Base-by-base conservation (phyloP, 2,797 vertebrate genomes). In the Phoeniculus purpureus region DNA sequence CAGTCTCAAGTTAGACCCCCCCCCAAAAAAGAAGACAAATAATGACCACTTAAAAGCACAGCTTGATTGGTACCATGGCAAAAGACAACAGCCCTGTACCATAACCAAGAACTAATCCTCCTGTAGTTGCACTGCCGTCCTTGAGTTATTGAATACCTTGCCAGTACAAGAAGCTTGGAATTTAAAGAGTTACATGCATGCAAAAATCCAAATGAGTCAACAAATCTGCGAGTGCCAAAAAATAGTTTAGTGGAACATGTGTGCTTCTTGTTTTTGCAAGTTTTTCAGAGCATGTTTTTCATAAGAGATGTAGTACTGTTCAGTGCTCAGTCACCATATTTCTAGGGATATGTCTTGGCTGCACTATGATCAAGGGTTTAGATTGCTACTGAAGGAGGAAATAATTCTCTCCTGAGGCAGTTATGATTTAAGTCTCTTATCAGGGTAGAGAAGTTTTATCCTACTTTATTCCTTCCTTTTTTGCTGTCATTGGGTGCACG, bases 381-480 rank as follows among this genome's bases (percentile, higher is more conserved):
- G 73, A 58, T 84, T 92, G 95, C 95, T 96, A 96, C 94, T 93
- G 90, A 84, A 94, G 78, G 82, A 91, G 83, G 85, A 93, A 92
- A 85, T 85, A 83, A 26, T 91, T 85, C 93, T 94, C 84, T 95
- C 88, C 91, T 87, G 90, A 90, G 91, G 82, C 89, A 94, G 82
- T 87, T 89, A 73, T 70, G 74, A 93, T 95, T 96, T 93, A 87
- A 88, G 88, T 76, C 82, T 93, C 61, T 88, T 91, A 59, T 79
- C 71, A 87, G 77, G 68, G 74, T 73, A 75, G 80, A 96, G 78
- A 87, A 95, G 73, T 94, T 96, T 94, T 90, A 87, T 91, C n/a
- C 51, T 83, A n/a, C 56, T 50, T 93, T 92, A 88, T 77, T 45
- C 48, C 50, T n/a, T 7, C 32, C 45, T 51, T 45, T 88, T 83